A percentile compares a stretch with the other conserved stretches of the same genome.
These are phyloP conservation scores for Sesia apiformis DNA, from an alignment of 2,888 invertebrate species.

Conservation along the genomic window DNA sequence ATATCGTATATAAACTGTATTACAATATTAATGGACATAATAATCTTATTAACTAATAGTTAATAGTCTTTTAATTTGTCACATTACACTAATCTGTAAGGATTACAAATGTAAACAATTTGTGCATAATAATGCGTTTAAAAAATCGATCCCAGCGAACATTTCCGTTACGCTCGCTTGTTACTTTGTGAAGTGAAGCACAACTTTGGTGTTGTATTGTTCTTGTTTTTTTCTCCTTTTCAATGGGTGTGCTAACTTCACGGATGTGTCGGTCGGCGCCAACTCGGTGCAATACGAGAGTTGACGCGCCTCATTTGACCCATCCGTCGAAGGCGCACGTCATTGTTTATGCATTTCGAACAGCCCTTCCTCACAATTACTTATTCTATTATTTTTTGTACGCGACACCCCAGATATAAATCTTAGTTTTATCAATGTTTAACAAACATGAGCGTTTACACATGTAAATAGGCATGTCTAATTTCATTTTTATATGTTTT, in stretches of 20 bases:
- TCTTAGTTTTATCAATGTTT: too few species aligned
- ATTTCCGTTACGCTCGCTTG: constrained; percentile 33
- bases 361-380: constrained; percentile 32
- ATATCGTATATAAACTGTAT: too few species aligned
- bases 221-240: constrained; percentile 32
- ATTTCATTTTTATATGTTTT: too few species aligned
- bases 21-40: too few species aligned
- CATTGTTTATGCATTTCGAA: constrained; percentile 57
- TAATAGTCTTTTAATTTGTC: too few species aligned
- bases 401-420: too few species aligned
- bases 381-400: constrained; percentile 15
- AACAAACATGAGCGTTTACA: too few species aligned
- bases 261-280: constrained; percentile 58
- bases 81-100: too few species aligned
- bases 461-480: too few species aligned
- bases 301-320: constrained; percentile 66
- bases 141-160: constrained; percentile 1
- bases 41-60: too few species aligned
- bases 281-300: constrained; percentile 63
- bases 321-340: constrained; percentile 41
- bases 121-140: not conserved
- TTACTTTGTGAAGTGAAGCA: constrained; percentile 55
- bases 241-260: constrained; percentile 55
- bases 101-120: too few species aligned
- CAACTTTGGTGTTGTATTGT: constrained; percentile 42